phyloP scores from a whole-genome alignment of 2,113 vertebrate genomes.

The Elaphurus davidianus region DNA sequence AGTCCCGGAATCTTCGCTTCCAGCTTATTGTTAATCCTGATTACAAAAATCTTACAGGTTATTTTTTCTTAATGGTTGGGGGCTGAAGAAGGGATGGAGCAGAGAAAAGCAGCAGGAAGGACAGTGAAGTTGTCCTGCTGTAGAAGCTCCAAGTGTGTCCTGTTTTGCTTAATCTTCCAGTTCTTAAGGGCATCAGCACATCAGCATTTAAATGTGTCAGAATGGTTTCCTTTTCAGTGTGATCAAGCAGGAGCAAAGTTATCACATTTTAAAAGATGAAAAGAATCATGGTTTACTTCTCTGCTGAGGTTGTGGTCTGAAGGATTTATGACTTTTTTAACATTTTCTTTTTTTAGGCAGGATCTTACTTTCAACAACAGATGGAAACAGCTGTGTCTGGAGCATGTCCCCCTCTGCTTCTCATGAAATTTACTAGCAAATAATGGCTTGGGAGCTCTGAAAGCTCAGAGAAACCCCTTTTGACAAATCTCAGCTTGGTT shows the following conservation, averaged over 20 bases:
- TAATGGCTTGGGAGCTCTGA: background rate
- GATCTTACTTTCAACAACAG: constrained; percentile 45
- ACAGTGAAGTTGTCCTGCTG: background rate
- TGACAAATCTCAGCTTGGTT: background rate
- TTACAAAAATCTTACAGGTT: background rate
- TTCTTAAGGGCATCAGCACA: background rate
- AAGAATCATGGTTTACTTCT: constrained; percentile 10
- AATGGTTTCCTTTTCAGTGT: constrained; percentile 20
- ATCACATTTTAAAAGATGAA: constrained; percentile 49
- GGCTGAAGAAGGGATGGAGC: background rate
- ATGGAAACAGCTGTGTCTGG: constrained; percentile 23
- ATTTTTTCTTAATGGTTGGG: background rate
- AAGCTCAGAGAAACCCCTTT: background rate
- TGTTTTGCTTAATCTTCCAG: background rate
- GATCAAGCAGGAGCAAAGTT: constrained; percentile 30
- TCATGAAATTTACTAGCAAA: background rate
- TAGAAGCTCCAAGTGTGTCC: background rate
- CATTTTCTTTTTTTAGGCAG: constrained; percentile 21
- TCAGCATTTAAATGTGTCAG: constrained; percentile 44
- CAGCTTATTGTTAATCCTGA: background rate
- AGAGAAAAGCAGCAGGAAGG: background rate
- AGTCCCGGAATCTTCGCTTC: background rate
- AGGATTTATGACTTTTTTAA: constrained; percentile 54
- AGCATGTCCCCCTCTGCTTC: background rate
- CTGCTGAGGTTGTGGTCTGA: constrained; percentile 9